Percentiles rank a stretch among this genome's conserved stretches.
These are phyloP conservation scores for Okamejei kenojei DNA, from an alignment of 2,797 vertebrate genomes.

Conservation along the genomic window DNA sequence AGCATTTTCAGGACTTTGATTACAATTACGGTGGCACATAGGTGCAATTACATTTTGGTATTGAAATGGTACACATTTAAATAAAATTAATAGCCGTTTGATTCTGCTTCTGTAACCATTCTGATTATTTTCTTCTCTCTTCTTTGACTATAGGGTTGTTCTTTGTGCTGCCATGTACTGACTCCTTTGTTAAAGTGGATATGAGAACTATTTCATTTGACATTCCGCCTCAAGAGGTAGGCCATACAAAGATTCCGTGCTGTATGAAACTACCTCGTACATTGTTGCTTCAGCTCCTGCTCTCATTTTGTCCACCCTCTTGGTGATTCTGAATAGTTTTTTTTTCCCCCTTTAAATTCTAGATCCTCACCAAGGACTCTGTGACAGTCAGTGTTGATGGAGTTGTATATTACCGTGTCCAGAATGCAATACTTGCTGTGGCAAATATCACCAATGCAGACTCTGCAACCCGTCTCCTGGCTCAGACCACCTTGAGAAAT, in stretches of 20 bases:
- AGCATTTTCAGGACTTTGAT: not conserved
- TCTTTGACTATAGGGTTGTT: slow-evolving; percentile 67
- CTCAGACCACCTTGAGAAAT: slow-evolving; percentile 87
- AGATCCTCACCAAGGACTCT: slow-evolving; percentile 93
- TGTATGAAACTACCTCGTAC: not conserved
- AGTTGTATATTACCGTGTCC: slow-evolving; percentile 90
- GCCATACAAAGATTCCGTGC: not conserved
- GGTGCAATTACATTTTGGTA: not conserved
- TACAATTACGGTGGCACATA: not conserved
- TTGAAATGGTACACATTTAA: too few relatives aligned
- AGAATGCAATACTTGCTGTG: slow-evolving; percentile 83
- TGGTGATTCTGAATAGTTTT: not conserved
- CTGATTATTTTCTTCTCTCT: not conserved
- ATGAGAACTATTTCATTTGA: slow-evolving; percentile 94
- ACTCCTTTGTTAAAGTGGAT: slow-evolving; percentile 93
- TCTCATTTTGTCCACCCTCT: not conserved
- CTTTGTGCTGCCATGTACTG: slow-evolving; percentile 88
- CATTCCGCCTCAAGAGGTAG: slow-evolving; percentile 91
- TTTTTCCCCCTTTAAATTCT: not conserved
- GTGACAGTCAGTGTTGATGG: slow-evolving; percentile 87
- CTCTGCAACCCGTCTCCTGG: slow-evolving; percentile 81
- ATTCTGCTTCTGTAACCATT: not conserved
- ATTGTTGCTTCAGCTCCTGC: not conserved
- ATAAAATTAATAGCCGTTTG: not conserved
- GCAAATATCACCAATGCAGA: slow-evolving; percentile 91